Evolutionary conservation across 2,888 invertebrate genomes (phyloP).

Genomic region (Papilio elwesi): DNA sequence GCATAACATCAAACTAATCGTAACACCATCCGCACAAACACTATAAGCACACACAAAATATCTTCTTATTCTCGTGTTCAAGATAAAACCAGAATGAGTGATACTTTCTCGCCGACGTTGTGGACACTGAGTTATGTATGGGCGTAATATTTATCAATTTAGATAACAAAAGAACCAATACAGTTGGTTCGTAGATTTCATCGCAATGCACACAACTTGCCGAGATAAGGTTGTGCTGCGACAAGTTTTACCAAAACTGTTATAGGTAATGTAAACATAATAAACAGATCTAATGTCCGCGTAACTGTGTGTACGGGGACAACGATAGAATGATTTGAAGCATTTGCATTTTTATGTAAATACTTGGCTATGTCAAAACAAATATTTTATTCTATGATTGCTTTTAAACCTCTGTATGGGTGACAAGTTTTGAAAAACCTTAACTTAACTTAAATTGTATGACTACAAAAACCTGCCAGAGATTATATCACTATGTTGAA

Average conservation of each 20-base stretch:
- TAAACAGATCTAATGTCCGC: neutral
- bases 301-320: neutral
- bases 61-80: constrained; percentile 45
- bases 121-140: constrained; percentile 73
- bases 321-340: neutral
- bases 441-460: too few species aligned
- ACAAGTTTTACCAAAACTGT: constrained; percentile 45
- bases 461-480: neutral
- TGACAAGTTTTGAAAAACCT: too few species aligned
- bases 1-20: constrained; percentile 43
- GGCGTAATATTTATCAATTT: constrained; percentile 74
- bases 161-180: constrained; percentile 72
- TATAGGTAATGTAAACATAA: constrained; percentile 17
- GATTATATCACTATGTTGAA: neutral
- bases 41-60: constrained; percentile 46
- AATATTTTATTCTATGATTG: too few species aligned
- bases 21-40: constrained; percentile 55
- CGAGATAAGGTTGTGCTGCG: constrained; percentile 54
- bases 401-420: too few species aligned
- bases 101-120: constrained; percentile 65
- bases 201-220: constrained; percentile 63
- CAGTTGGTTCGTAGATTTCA: constrained; percentile 66
- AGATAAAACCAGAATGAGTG: constrained; percentile 73
- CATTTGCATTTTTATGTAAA: neutral
- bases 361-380: too few species aligned